Conservation (phyloP, 2,113 vertebrate genomes). For the Chrysochloris asiatica region DNA sequence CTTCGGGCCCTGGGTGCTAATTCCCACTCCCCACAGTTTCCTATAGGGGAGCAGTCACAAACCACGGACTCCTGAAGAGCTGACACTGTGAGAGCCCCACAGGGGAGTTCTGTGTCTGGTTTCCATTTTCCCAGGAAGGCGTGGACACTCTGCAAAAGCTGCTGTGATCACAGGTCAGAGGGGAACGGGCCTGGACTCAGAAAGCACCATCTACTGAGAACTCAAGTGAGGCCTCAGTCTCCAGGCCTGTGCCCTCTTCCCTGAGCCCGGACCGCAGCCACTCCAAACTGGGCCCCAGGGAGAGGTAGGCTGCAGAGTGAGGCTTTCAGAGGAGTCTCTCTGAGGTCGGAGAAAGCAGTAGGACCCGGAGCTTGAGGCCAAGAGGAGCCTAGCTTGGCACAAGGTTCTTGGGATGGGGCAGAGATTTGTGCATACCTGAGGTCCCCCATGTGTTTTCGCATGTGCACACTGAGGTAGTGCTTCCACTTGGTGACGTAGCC, state of each 20-base stretch:
- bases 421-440: constrained; percentile 86
- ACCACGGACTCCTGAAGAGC: background rate
- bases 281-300: too few species aligned
- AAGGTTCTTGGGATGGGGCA: background rate
- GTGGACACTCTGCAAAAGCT: background rate
- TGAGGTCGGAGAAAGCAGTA: too few species aligned
- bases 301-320: too few species aligned
- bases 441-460: constrained; percentile 98
- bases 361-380: too few species aligned
- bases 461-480: constrained; percentile 96
- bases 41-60: background rate
- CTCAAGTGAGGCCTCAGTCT: background rate
- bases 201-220: background rate
- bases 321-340: too few species aligned
- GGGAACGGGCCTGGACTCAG: background rate
- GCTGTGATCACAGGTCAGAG: background rate
- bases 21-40: background rate
- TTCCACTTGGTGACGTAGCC: constrained; percentile 99
- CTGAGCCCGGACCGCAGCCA: too few species aligned
- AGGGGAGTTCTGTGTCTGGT: background rate
- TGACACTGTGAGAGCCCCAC: background rate
- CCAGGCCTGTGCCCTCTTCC: background rate
- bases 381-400: background rate
- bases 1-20: background rate
- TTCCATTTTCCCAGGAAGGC: background rate